These are phyloP conservation scores for Pocillopora damicornis DNA, from an alignment of 64 coral and sea anemone species.

Conservation along the genomic window DNA sequence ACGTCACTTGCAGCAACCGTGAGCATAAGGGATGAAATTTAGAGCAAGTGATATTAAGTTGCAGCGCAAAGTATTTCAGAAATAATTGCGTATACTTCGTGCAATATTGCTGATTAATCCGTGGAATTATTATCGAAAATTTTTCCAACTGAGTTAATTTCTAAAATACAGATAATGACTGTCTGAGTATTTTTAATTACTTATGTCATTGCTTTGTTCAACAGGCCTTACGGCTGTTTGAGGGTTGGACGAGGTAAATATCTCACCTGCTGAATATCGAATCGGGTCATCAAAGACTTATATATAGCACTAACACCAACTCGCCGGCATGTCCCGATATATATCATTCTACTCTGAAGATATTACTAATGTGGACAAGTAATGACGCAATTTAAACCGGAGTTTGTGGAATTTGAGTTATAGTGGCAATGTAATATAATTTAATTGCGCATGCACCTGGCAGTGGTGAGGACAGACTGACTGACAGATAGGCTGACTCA, in stretches of 20 bases:
- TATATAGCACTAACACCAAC: not conserved
- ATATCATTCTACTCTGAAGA: too few species aligned
- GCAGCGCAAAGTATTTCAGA: too few species aligned
- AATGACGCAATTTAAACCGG: not conserved
- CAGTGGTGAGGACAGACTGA: not conserved
- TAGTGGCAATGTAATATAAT: not conserved
- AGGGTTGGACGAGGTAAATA: slow-evolving; percentile 20
- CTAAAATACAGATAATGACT: too few species aligned
- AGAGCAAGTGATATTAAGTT: too few species aligned
- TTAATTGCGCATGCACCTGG: not conserved
- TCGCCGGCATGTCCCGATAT: not conserved
- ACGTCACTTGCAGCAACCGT: too few species aligned
- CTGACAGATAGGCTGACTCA: not conserved
- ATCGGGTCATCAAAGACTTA: not conserved
- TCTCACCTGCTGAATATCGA: slow-evolving; percentile 12
- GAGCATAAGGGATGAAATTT: too few species aligned
- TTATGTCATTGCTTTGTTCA: not conserved
- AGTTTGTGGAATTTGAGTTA: slow-evolving; percentile 2
- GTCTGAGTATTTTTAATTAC: too few species aligned
- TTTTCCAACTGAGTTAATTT: too few species aligned
- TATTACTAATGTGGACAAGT: not conserved
- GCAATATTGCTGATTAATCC: too few species aligned
- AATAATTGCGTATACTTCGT: too few species aligned
- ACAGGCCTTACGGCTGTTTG: slow-evolving; percentile 7
- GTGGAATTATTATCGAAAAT: too few species aligned